phyloP scores from a whole-genome alignment of 2,888 invertebrate genomes.

The Diarsia rubi region DNA sequence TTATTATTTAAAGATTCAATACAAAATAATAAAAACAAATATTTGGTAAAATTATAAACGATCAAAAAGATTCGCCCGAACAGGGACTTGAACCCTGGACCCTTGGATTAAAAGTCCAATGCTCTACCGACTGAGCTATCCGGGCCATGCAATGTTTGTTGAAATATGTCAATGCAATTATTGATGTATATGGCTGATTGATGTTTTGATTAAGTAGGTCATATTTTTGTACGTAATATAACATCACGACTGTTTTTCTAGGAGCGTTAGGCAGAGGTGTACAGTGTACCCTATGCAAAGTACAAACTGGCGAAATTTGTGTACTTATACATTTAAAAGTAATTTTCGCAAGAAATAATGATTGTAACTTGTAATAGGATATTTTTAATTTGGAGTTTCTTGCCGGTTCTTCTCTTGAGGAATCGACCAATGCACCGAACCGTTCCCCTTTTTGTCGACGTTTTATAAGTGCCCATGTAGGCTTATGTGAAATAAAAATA shows the following conservation, averaged over 20 bases:
- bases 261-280: background rate
- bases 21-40: background rate
- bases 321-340: no score
- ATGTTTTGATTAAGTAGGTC: background rate
- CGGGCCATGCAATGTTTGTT: fast-evolving
- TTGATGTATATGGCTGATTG: background rate
- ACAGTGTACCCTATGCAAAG: no score
- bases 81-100: slow-evolving; percentile 95
- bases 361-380: no score
- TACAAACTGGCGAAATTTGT: no score
- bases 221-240: background rate
- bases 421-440: no score
- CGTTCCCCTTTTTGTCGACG: no score
- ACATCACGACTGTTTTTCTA: background rate
- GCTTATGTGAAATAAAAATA: no score
- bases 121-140: slow-evolving; percentile 93
- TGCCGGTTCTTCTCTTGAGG: no score
- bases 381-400: no score
- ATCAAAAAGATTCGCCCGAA: slow-evolving; percentile 88
- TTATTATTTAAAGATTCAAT: background rate
- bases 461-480: no score
- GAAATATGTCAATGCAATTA: slow-evolving; percentile 26
- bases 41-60: background rate
- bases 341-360: no score
- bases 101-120: slow-evolving; percentile 95